Evolutionary conservation across 2,797 vertebrate genomes (phyloP), one percentile per base, ranked within the genome.

Genomic region (Liparis tanakae): DNA sequence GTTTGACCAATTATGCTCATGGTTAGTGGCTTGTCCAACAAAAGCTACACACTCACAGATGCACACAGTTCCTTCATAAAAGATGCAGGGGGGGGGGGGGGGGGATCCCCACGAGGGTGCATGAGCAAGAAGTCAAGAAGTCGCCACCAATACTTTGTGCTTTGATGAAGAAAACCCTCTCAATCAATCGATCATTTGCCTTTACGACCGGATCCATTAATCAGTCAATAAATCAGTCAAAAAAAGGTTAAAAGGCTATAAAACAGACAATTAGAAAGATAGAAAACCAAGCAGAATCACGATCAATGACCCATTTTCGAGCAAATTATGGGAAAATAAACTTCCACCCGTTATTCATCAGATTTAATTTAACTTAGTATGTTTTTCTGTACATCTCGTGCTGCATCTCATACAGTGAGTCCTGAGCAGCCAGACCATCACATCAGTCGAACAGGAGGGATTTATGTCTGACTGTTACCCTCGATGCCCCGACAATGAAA

Each of bases 1-100:
- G 72, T 76, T 83, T 87, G 83, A 67, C 82, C 78, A 87, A 87
- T 84, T 86, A 87, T 85, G 85, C 69, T 89, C 85, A 91, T 85
- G 80, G 66, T 39, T 55, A 41, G 67, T 30, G 39, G 77, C 78
- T 81, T 70, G 65, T 72, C 44, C 44, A 79, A 79, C 66, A 74
- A 87, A 85, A 80, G 82, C 46, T 44, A 34, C 58, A 72, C 64
- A 59, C 55, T 75, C 67, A 70, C 57, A 56, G 46, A 71, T 25
- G 64, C 53, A 77, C 62, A 73, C 39, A 34, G 39, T 59, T 15
- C 33, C 37, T 57, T 76, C 3, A 53, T 74, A 64, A 78, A 74
- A 78, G 43, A 71, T 64, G 61, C 67, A 73, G 67, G 41, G 22
- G 22, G 70, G 59, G 22, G 2, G 1, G n/a, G 25, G 25, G 25